Evolutionary conservation across 2,888 invertebrate genomes (phyloP), one percentile per base, ranked within the genome.

Genomic region (Agrenia bidenticulata): DNA sequence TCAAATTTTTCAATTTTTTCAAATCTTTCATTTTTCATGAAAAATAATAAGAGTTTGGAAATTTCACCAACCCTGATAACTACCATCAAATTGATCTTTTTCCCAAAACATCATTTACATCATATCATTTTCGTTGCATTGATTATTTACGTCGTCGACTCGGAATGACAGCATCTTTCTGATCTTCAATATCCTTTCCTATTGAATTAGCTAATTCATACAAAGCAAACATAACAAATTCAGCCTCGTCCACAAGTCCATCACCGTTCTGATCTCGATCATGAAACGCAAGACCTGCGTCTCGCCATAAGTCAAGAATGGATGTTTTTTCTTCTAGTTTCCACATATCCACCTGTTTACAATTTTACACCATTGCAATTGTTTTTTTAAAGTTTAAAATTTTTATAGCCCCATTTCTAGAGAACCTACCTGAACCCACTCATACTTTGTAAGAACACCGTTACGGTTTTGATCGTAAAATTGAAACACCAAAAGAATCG

Each of bases 191-290:
- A 19, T 15, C 45, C 15, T 17, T 45, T 45, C 45, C 45, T 9
- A 45, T 15, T n/a, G 19, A 45, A 11, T 17, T 45, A 4, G 32
- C 32, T 11, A 32, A 32, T 32, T 45, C 45, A 45, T 45, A 45
- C 5, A 45, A 15, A 4, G 15, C 45, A 45, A 9, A 19, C 45
- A 45, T 45, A 4, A n/a, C 45, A 45, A 11, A 45, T n/a, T 45
- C 45, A 5, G 45, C n/a, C n/a, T 45, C n/a, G 15, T 15, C 15
- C 2, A 45, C 15, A 15, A 15, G 19, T 5, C 45, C 45, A 45
- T 45, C 45, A 17, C 19, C 45, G n/a, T 45, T 45, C 45, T 45
- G 45, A 45, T 45, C 45, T 45, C 45, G 45, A 45, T 45, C 45
- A 45, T 45, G 45, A 45, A 45, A 45, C 15, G 19, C 15, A 17